Conservation (phyloP, 1,140 invertebrate genomes). For the Bombus soroeensis region DNA sequence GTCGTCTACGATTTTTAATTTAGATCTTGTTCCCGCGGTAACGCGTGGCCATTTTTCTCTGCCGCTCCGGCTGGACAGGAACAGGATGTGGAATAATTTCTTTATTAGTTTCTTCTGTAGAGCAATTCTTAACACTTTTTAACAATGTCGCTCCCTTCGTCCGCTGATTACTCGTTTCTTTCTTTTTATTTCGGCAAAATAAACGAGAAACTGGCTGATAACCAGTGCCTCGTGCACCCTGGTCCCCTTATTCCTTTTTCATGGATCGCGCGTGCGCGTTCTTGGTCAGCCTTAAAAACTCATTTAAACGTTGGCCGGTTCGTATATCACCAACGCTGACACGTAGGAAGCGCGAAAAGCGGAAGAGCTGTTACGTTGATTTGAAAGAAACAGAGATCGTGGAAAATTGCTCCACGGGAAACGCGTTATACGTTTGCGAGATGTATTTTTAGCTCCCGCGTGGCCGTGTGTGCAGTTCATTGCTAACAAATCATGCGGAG, state of each 20-base stretch:
- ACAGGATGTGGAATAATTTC: constrained; percentile 24
- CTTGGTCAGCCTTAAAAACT: constrained; percentile 6
- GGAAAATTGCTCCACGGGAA: constrained; percentile 33
- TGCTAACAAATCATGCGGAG: constrained; percentile 55
- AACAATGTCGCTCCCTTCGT: background rate
- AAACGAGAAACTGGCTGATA: background rate
- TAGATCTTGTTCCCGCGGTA: constrained; percentile 23
- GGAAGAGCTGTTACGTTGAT: constrained; percentile 43
- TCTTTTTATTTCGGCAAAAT: background rate
- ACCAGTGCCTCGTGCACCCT: too few species aligned
- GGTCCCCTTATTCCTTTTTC: background rate
- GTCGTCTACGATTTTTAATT: constrained; percentile 38
- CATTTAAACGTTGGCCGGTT: constrained; percentile 16
- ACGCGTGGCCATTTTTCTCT: constrained; percentile 9
- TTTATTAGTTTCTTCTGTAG: constrained; percentile 1
- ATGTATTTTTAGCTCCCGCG: constrained; percentile 45
- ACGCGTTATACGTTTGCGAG: constrained; percentile 44
- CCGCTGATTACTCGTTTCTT: background rate
- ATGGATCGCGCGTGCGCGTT: background rate
- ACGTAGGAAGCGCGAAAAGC: constrained; percentile 20
- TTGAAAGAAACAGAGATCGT: constrained; percentile 51
- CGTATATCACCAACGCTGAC: constrained; percentile 18
- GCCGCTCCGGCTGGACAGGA: background rate
- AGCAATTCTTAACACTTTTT: background rate
- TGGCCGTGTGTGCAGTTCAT: constrained; percentile 49